A percentile compares a stretch with the other conserved stretches of the same genome.
These are phyloP conservation scores for Hippopotamus amphibius DNA, from an alignment of 2,113 vertebrate genomes.

Conservation along the genomic window DNA sequence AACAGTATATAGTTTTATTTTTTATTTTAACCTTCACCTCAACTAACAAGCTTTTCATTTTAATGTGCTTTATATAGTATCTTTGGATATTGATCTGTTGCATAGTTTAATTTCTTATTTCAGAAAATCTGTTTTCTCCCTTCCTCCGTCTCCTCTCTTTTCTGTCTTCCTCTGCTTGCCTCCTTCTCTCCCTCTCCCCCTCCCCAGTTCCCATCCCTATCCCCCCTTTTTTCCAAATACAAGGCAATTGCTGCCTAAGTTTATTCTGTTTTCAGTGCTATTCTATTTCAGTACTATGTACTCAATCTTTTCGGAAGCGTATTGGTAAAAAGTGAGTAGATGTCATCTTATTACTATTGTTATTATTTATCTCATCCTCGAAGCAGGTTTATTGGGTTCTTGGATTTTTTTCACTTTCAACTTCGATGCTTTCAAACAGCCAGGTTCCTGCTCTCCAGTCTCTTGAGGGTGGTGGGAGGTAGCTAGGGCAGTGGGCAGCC, in stretches of 20 bases:
- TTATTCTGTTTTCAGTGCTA: not conserved
- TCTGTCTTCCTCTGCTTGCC: too few relatives aligned
- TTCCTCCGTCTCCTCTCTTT: not conserved
- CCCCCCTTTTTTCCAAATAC: not conserved
- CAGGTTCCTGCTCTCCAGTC: not conserved
- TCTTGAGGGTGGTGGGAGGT: not conserved
- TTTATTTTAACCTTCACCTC: conserved; percentile 1
- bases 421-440: not conserved
- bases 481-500: not conserved
- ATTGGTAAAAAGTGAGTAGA: not conserved
- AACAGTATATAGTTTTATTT: not conserved
- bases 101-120: not conserved
- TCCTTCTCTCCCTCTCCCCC: not conserved
- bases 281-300: not conserved
- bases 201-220: not conserved
- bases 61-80: not conserved
- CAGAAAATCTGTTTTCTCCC: not conserved
- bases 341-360: not conserved
- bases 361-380: not conserved
- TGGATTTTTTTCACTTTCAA: not conserved
- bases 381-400: not conserved
- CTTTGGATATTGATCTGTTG: not conserved
- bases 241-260: not conserved
- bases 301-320: not conserved
- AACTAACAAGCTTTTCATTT: not conserved